These are phyloP conservation scores for Entelurus aequoreus DNA, from an alignment of 2,113 vertebrate species.

Conservation along the genomic window DNA sequence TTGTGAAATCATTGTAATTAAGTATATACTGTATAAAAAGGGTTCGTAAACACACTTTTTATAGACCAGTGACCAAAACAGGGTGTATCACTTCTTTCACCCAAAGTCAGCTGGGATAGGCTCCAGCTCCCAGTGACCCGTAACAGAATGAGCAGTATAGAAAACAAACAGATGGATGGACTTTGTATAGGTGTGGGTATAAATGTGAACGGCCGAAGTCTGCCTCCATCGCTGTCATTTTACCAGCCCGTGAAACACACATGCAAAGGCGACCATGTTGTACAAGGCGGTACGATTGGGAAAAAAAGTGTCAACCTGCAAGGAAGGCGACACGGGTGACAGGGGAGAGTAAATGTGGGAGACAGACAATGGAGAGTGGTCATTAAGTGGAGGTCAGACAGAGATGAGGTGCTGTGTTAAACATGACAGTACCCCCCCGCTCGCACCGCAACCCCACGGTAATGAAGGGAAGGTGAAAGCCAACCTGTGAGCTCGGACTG, in stretches of 20 bases:
- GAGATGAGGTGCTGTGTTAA: slow-evolving; percentile 25
- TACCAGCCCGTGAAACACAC: slow-evolving; percentile 4
- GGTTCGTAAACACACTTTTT: too few species aligned
- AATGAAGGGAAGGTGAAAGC: slow-evolving; percentile 34
- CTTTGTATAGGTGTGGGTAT: too few species aligned
- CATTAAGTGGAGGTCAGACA: slow-evolving; percentile 46
- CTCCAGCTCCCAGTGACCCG: too few species aligned
- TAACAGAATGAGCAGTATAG: too few species aligned
- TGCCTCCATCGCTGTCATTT: not conserved
- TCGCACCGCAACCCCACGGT: not conserved
- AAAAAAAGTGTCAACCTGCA: slow-evolving; percentile 7
- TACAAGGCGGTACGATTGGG: not conserved
- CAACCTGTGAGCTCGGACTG: slow-evolving; percentile 30
- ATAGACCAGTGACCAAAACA: too few species aligned
- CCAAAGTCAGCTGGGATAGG: too few species aligned
- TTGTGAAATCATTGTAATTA: too few species aligned
- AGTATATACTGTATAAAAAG: too few species aligned
- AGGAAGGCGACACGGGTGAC: not conserved
- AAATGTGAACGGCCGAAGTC: too few species aligned
- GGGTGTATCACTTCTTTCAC: too few species aligned
- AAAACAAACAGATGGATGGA: too few species aligned
- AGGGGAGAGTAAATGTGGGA: slow-evolving; percentile 13
- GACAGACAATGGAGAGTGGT: slow-evolving; percentile 14
- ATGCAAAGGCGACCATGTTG: slow-evolving; percentile 2
- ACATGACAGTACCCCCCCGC: slow-evolving; percentile 11